A percentile compares a stretch with the other conserved stretches of the same genome.
These are phyloP conservation scores for Alloscopus bannaensis DNA, from an alignment of 2,888 invertebrate species.

Conservation along the genomic window DNA sequence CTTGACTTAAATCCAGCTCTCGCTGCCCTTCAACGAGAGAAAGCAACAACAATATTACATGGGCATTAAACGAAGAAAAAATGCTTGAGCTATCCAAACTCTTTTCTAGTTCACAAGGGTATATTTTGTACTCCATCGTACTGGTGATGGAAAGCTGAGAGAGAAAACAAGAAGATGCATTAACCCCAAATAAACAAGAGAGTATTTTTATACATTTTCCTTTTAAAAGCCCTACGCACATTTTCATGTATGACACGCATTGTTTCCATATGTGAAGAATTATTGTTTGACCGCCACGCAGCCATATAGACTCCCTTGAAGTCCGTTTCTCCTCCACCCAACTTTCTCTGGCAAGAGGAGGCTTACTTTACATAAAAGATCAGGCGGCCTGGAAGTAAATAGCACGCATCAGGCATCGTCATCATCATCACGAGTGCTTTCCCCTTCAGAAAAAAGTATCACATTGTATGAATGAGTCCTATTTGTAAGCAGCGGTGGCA, in stretches of 20 bases:
- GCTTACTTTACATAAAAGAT: constrained; percentile 25
- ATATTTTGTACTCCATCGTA: constrained; percentile 46
- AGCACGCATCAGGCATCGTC: constrained; percentile 37
- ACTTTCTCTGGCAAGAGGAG: neutral
- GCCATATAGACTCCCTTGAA: constrained; percentile 6
- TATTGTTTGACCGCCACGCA: constrained; percentile 25
- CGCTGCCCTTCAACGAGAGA: neutral
- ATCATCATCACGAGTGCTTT: constrained; percentile 31
- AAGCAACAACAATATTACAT: constrained; percentile 9
- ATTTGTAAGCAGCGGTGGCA: constrained; percentile 51
- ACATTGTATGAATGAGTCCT: constrained; percentile 16
- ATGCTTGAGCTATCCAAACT: neutral
- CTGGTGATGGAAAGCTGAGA: neutral
- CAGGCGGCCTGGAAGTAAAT: constrained; percentile 14
- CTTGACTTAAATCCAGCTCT: constrained; percentile 48
- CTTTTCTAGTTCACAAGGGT: constrained; percentile 28
- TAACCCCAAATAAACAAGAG: constrained; percentile 64
- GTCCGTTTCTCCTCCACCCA: neutral
- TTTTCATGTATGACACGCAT: constrained; percentile 30
- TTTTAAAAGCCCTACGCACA: constrained; percentile 38
- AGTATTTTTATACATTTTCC: constrained; percentile 29
- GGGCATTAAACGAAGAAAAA: constrained; percentile 7
- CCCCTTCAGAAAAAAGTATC: too few species aligned
- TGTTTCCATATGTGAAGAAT: constrained; percentile 49
- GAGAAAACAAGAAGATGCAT: constrained; percentile 38